Conservation (phyloP, 2,113 vertebrate species). For the Anarhynchus alexandrinus region DNA sequence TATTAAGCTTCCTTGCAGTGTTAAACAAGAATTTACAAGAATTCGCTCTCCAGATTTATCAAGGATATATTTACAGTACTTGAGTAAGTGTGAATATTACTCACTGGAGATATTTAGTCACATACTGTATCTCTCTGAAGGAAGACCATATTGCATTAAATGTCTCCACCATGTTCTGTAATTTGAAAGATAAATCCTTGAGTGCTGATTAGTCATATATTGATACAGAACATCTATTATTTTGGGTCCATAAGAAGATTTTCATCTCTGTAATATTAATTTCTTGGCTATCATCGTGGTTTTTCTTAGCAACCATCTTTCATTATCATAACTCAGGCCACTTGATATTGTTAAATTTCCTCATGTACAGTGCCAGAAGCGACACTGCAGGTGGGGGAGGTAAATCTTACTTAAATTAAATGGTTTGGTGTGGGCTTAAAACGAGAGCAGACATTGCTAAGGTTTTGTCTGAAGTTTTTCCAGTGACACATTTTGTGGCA, state of each 20-base stretch:
- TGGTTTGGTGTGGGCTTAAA: conserved; percentile 51
- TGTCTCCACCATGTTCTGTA: conserved; percentile 65
- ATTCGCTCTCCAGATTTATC: conserved; percentile 63
- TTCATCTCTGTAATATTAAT: conserved; percentile 62
- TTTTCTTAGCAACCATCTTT: conserved; percentile 56
- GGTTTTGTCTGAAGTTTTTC: conserved; percentile 48
- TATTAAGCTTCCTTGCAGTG: conserved; percentile 63
- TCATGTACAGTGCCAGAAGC: conserved; percentile 49
- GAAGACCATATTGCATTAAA: conserved; percentile 70
- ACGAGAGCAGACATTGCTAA: conserved; percentile 40
- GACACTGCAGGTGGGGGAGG: conserved; percentile 53
- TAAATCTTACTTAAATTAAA: conserved; percentile 63
- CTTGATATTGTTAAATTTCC: conserved; percentile 37
- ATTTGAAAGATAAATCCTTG: conserved; percentile 65
- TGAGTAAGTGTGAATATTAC: conserved; percentile 70
- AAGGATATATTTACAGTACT: conserved; percentile 64
- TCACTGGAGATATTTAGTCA: conserved; percentile 69
- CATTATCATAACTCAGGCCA: conserved; percentile 53
- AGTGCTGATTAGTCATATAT: conserved; percentile 67
- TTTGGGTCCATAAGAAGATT: conserved; percentile 58
- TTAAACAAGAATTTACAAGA: conserved; percentile 70
- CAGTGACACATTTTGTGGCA: conserved; percentile 54
- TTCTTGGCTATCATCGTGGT: conserved; percentile 49
- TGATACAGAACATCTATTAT: conserved; percentile 69
- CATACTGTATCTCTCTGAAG: conserved; percentile 62